Percentiles rank a stretch among this genome's conserved stretches.
phyloP scores from a whole-genome alignment of 1,140 invertebrate species.

The Apis mellifera region Amel_HAv3.1 CM009932.2:10717001-10717500 shows the following conservation, averaged over 20 bases:
- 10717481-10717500: conserved; percentile 76
- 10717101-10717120: conserved; percentile 43
- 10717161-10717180: conserved; percentile 4
- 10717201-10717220: conserved; percentile 15
- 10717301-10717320: conserved; percentile 69
- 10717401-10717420: conserved; percentile 69
- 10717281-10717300: conserved; percentile 56
- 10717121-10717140: conserved; percentile 28
- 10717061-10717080: background rate
- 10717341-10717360: background rate
- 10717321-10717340: conserved; percentile 28
- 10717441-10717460: conserved; percentile 42
- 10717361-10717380: background rate
- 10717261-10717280: conserved; percentile 53
- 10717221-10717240: conserved; percentile 66
- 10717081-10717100: conserved; percentile 26
- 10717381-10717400: conserved; percentile 22
- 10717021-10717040: conserved; percentile 53
- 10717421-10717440: conserved; percentile 71
- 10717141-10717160: background rate
- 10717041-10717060: conserved; percentile 46
- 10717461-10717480: conserved; percentile 55
- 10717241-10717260: conserved; percentile 5
- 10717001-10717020: background rate
- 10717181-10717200: background rate